Evolutionary conservation across 2,113 vertebrate genomes (phyloP), one percentile per base, ranked within the genome.

Genomic region (Leptocoma aspasia): DNA sequence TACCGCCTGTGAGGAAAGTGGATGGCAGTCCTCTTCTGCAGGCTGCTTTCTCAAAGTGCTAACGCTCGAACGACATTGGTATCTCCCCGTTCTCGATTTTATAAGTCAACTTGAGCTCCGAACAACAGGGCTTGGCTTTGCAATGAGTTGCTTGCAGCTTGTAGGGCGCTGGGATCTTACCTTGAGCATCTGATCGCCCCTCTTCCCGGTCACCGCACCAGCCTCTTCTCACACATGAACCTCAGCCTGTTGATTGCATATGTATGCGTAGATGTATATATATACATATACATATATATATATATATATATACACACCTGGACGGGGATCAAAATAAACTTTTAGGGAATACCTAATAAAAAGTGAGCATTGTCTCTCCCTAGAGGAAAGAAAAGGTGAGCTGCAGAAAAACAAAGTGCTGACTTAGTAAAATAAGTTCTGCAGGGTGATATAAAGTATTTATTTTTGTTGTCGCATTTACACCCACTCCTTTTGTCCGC

Each of bases 401-500:
- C 83, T 69, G 22, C 33, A 82, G 52, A 19, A 68, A 82, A 76
- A 44, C 70, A 68, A 90, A 79, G 3, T 28, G 68, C 52, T 92
- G 92, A 73, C 42, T 93, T n/a, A 15, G 72, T 78, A 64, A 90
- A 90, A 70, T 63, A 66, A 22, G 79, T 73, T 88, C 93, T 83
- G 76, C 52, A 5, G 14, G 5, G 31, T 41, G 60, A 90, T 59
- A 59, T 59, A 80, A 94, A 93, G 39, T 50, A 93, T 88, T 93
- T 93, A 26, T 78, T 88, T 95, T 94, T 93, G 80, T 95, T 94
- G 76, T 93, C 94, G 53, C 86, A 28, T 95, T 95, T 92, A 84
- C 92, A 94, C 85, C 39, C 82, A 3, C 49, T 31, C 4, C 20
- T 47, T 90, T 86, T 90, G 82, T 72, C 41, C 17, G 2, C 10